Base-by-base conservation (phyloP, 2,888 invertebrate species). In the Polylopha cassiicola region DNA sequence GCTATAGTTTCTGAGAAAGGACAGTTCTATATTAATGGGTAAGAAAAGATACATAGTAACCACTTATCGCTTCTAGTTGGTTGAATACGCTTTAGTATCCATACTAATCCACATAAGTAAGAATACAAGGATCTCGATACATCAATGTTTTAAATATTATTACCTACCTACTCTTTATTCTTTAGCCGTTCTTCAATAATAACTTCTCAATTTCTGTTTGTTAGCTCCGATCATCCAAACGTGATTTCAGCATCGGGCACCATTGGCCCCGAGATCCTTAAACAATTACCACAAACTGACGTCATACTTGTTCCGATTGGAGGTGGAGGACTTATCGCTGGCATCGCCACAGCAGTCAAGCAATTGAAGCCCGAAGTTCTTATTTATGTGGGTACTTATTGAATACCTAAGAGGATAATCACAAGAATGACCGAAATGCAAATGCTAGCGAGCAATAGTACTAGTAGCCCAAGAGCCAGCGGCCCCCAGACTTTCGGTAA, bases 201-300 rank as follows among this genome's bases (percentile, higher is more conserved):
- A 7, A 14, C 16, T 27, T 29, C 11, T 10, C 32, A 9, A 17
- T 5, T 30, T 26, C 32, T 27, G 4, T 36, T 23, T 18, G 60
- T 26, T 68, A 94, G 94, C 4, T 97, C 95, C 62, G 97, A 98
- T 71, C 94, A 97, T 73, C 96, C 97, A 0, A 88, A 95, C 61
- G 94, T 95, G 10, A 91, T 97, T 78, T 94, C 96, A 0, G 97
- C 95, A 0, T 94, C 95, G 60, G 97, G 97, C 4, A 95, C 95
- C 0, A 89, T 96, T 61, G 97, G 94, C 3, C 66, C 96, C 47
- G 97, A 97, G 76, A 94, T 98, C 48, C 73, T 95, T 14, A 93
- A 96, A 53, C 94, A 97, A 71, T 90, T 95, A 2, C 88, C 91
- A 0, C 86, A 92, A 43, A 87, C 94, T 0, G 95, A 97, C 67